phyloP scores from a whole-genome alignment of 2,113 vertebrate species.

The Thunnus thynnus region DNA sequence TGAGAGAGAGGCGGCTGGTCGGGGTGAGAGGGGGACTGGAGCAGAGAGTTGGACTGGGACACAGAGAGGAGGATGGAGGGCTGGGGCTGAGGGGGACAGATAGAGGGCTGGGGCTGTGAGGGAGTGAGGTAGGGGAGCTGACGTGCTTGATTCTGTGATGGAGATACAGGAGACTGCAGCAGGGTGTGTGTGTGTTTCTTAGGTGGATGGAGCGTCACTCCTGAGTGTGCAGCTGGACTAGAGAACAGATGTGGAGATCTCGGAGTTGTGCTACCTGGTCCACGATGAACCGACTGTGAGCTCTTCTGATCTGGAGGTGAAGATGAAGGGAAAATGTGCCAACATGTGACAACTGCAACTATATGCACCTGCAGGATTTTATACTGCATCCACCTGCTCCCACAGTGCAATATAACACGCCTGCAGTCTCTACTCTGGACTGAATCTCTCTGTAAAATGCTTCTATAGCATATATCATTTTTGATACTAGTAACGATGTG shows the following conservation, averaged over 20 bases:
- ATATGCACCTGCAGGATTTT: no score
- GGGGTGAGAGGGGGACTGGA: background rate
- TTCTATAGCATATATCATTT: no score
- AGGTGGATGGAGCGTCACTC: constrained; percentile 44
- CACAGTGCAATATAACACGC: no score
- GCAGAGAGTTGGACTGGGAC: background rate
- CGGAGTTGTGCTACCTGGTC: background rate
- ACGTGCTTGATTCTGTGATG: background rate
- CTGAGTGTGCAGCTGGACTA: constrained; percentile 26
- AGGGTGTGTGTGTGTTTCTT: background rate
- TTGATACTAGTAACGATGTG: no score
- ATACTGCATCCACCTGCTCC: no score
- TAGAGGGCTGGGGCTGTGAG: background rate
- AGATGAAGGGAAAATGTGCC: no score
- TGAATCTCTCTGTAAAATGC: no score
- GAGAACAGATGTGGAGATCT: background rate
- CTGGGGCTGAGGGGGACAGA: background rate
- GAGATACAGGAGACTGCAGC: background rate
- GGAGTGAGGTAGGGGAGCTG: background rate
- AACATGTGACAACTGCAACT: no score
- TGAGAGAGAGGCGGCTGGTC: background rate
- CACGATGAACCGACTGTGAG: constrained; percentile 15
- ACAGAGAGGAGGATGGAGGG: constrained; percentile 7
- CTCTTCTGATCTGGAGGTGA: constrained; percentile 58
- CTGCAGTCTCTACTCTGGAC: no score